Percentiles rank a stretch among this genome's conserved stretches.
Conservation (phyloP, 2,888 invertebrate species). For the Dryadula phaetusa region DNA sequence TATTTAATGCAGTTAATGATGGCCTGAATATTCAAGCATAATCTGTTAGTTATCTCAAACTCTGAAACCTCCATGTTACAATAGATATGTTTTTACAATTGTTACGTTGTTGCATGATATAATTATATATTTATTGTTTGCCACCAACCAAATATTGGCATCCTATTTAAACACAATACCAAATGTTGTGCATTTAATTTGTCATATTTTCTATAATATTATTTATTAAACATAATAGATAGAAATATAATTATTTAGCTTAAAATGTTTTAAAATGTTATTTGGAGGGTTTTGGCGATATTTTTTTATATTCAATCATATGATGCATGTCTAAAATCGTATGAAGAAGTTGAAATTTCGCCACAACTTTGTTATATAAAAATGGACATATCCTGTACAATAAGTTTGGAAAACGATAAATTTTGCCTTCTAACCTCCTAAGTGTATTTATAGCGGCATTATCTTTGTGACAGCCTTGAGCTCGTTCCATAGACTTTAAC, state of each 20-base stretch:
- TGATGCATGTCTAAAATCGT: background rate
- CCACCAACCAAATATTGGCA: constrained; percentile 45
- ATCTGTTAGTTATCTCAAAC: constrained; percentile 4
- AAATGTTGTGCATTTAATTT: constrained; percentile 70
- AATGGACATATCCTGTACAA: constrained; percentile 72
- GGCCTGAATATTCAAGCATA: constrained; percentile 21
- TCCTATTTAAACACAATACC: constrained; percentile 54
- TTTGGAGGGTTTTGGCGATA: constrained; percentile 48
- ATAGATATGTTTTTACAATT: constrained; percentile 47
- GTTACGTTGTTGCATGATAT: constrained; percentile 43
- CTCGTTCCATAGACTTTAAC: constrained; percentile 26
- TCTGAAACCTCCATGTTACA: constrained; percentile 39
- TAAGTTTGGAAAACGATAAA: constrained; percentile 69
- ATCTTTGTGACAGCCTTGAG: constrained; percentile 44
- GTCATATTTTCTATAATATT: constrained; percentile 47
- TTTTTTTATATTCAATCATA: constrained; percentile 40
- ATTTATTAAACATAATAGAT: constrained; percentile 49
- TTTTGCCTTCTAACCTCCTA: constrained; percentile 51
- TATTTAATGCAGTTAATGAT: constrained; percentile 4
- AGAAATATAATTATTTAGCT: constrained; percentile 48
- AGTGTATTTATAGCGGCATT: constrained; percentile 45
- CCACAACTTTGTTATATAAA: constrained; percentile 57
- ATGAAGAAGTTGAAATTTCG: constrained; percentile 47
- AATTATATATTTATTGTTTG: constrained; percentile 44
- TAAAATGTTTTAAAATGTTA: constrained; percentile 44